A percentile compares a stretch with the other conserved stretches of the same genome.
Evolutionary conservation across 2,888 invertebrate species (phyloP).

Genomic region (Lucinisca nassula): DNA sequence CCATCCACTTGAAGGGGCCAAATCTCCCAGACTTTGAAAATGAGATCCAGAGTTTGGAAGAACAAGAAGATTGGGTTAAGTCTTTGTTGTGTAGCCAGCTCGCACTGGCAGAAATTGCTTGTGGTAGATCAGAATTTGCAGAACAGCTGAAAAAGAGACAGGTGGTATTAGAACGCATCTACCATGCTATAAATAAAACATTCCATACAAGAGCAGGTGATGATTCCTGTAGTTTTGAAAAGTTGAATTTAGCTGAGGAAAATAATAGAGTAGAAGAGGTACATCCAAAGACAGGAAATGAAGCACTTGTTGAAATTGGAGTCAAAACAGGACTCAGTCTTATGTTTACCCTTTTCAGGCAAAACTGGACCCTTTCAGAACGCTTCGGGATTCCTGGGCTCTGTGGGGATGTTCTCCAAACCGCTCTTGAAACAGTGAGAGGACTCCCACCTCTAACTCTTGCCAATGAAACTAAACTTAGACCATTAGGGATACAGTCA

Average conservation of each 20-base stretch:
- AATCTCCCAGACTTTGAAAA: constrained; percentile 90
- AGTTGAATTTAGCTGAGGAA: background rate
- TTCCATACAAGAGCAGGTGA: constrained; percentile 88
- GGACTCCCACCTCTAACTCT: constrained; percentile 90
- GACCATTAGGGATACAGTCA: constrained; percentile 88
- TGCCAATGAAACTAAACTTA: constrained; percentile 90
- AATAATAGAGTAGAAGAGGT: constrained; percentile 42
- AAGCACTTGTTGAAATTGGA: constrained; percentile 90
- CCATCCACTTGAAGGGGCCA: constrained; percentile 86
- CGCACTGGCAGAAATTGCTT: constrained; percentile 89
- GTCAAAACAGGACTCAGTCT: constrained; percentile 90
- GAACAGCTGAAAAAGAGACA: constrained; percentile 90
- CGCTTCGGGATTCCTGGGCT: constrained; percentile 87
- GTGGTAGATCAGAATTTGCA: constrained; percentile 90
- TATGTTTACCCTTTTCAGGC: constrained; percentile 90
- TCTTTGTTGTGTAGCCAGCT: constrained; percentile 89
- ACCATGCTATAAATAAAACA: constrained; percentile 90
- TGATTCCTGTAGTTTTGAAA: background rate
- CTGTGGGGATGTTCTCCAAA: constrained; percentile 90
- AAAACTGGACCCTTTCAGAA: constrained; percentile 89
- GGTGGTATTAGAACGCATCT: constrained; percentile 90
- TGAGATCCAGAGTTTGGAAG: constrained; percentile 88
- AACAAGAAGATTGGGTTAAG: constrained; percentile 90
- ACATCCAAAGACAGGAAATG: constrained; percentile 79
- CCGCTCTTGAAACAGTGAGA: constrained; percentile 90